Base-by-base conservation (phyloP, 2,113 vertebrate genomes). In the Carettochelys insculpta region DNA sequence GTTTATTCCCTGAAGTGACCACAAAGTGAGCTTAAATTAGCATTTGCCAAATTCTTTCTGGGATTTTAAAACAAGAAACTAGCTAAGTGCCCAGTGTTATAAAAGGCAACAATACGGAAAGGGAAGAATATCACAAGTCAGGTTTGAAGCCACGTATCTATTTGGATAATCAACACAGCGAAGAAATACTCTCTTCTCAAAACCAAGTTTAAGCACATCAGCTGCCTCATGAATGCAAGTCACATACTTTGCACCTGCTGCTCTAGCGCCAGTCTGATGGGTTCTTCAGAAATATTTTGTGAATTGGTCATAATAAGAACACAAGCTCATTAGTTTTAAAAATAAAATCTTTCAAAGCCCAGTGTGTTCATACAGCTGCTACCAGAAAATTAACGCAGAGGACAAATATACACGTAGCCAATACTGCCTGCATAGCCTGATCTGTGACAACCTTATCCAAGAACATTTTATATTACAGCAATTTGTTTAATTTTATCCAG, bases 201-300 rank as follows among this genome's bases (percentile, higher is more conserved):
- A 50, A 34, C 51, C 31, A 78, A 50, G 47, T 51, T 78, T 25
- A 50, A 48, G 29, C 11, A 38, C 5, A n/a, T 78, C 50, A 78
- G 19, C 47, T 78, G 47, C 17, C 29, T 50, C 47, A 77, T 50
- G 51, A 51, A 78, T 51, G 48, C 31, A 45, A 78, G 77, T 50
- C 77, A 51, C 31, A 41, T 38, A 22, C 34, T 19, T 24, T 88
- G 73, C 88, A 85, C 83, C 83, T 93, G 68, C 75, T 12, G 50
- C 29, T 12, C 38, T 43, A 56, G 34, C 79, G 38, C 10, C 13
- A 24, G n/a, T 48, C 27, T 19, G 25, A 73, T 8, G 77, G 81
- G 71, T 19, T 54, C 80, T n/a, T 53, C 34, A 77, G 88, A 94
- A 75, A 22, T 43, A 79, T 88, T 86, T 76, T 82, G 58, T 88